A percentile compares a stretch with the other conserved stretches of the same genome.
phyloP scores from a whole-genome alignment of 2,113 vertebrate species.

The Gallinago jamesoni region DNA sequence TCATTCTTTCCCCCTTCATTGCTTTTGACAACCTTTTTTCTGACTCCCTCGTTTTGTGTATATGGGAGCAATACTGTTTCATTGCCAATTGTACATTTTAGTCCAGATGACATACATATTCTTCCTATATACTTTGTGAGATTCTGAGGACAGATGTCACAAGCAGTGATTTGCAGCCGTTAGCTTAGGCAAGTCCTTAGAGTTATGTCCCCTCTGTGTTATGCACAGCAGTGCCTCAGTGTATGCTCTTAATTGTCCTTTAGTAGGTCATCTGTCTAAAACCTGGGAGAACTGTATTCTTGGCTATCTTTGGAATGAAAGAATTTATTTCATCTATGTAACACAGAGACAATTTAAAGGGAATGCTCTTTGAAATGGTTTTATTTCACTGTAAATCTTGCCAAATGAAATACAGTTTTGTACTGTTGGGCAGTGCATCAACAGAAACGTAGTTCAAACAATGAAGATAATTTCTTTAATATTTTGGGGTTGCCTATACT shows the following conservation, averaged over 20 bases:
- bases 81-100: not conserved
- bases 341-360: slow-evolving; percentile 55
- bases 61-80: not conserved
- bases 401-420: slow-evolving; percentile 53
- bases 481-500: slow-evolving; percentile 14
- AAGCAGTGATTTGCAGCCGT: not conserved
- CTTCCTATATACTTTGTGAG: not conserved
- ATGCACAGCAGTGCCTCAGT: not conserved
- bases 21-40: not conserved
- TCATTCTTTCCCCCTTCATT: not conserved
- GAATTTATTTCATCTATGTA: slow-evolving; percentile 44
- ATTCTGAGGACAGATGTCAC: not conserved
- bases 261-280: slow-evolving; percentile 34
- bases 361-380: slow-evolving; percentile 61
- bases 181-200: not conserved
- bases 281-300: not conserved
- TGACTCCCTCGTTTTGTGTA: not conserved
- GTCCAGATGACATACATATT: not conserved
- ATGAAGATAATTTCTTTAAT: slow-evolving; percentile 22
- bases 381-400: slow-evolving; percentile 40
- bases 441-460: slow-evolving; percentile 37
- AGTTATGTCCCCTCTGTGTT: not conserved
- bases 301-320: slow-evolving; percentile 20
- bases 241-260: not conserved
- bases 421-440: slow-evolving; percentile 26